Evolutionary conservation across 2,888 invertebrate species (phyloP), one percentile per base, ranked within the genome.

Genomic region (Charanyca ferruginea): DNA sequence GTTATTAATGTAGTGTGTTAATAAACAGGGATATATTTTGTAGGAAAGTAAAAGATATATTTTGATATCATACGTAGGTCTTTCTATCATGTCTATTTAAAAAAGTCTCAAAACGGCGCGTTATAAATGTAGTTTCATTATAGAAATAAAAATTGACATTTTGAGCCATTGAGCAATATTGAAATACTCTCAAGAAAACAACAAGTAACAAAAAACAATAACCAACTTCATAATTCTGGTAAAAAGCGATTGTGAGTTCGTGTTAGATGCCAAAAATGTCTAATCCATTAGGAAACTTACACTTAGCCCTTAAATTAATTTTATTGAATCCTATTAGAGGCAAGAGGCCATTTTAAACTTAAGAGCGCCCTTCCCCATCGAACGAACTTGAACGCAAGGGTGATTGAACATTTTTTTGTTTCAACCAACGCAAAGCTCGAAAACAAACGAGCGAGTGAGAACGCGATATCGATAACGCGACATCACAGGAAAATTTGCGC

Each of bases 21-120:
- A 42, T 44, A 55, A 73, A 77, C 77, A 77, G 78, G 78, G 74
- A 74, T 65, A 62, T 60, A 69, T 44, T 61, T 63, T 63, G 18
- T 74, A 38, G 38, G 38, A 13, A 63, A 65, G 59, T 67, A 47
- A 54, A 74, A 44, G 9, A 57, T 57, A 58, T 64, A 60, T 69
- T 60, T 25, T 53, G 48, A 38, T 28, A 20, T 52, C 45, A 22
- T 59, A 45, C 22, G 53, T 66, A 45, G 58, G 51, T n/a, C n/a
- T 20, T 52, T 38, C 28, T 67, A 49, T 48, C 6, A 18, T n/a
- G 25, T 20, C 1, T 22, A 38, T 16, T 2, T 45, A 65, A n/a
- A 58, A 49, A 49, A 51, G 1, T 48, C 25, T 44, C 4, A 38
- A 41, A 13, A 20, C 9, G 6, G 16, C 5, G 9, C 22, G 8